Percentiles rank a stretch among this genome's conserved stretches.
These are phyloP conservation scores for Sceloporus tristichus DNA, from an alignment of 2,113 vertebrate genomes.

Conservation along the genomic window DNA sequence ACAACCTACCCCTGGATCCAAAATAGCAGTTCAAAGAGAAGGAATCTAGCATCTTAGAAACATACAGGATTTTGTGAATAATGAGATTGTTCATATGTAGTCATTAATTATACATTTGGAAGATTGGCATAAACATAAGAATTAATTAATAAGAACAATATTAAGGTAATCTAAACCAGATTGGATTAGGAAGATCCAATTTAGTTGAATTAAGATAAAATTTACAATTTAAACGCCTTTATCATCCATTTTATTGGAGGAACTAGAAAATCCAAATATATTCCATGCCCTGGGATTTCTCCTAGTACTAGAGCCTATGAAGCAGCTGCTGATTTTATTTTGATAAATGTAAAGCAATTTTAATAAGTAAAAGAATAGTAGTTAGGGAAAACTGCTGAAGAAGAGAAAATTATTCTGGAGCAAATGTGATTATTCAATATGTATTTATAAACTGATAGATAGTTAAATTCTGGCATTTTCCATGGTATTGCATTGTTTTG, in stretches of 20 bases:
- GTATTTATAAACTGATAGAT: background rate
- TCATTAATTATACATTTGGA: background rate
- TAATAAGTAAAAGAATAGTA: constrained; percentile 22
- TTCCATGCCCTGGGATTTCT: constrained; percentile 16
- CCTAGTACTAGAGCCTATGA: background rate
- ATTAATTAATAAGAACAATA: background rate
- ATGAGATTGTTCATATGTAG: background rate
- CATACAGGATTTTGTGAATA: constrained; percentile 3
- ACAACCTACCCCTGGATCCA: background rate
- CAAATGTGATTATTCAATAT: background rate
- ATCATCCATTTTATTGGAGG: constrained; percentile 22
- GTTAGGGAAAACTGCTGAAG: background rate
- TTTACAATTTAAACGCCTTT: constrained; percentile 31
- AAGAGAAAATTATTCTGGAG: background rate
- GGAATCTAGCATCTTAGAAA: background rate
- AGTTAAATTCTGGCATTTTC: background rate
- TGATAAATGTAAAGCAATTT: constrained; percentile 36
- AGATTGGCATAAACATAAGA: background rate
- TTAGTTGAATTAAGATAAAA: constrained; percentile 27
- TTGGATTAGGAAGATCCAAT: constrained; percentile 33
- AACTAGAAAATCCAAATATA: background rate
- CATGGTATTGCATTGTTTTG: background rate
- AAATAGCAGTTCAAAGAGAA: background rate
- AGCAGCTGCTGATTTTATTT: constrained; percentile 24
- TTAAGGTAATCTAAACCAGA: constrained; percentile 8